Percentiles rank a stretch among this genome's conserved stretches.
phyloP scores from a whole-genome alignment of 2,888 invertebrate genomes.

The Ormia ochracea region DNA sequence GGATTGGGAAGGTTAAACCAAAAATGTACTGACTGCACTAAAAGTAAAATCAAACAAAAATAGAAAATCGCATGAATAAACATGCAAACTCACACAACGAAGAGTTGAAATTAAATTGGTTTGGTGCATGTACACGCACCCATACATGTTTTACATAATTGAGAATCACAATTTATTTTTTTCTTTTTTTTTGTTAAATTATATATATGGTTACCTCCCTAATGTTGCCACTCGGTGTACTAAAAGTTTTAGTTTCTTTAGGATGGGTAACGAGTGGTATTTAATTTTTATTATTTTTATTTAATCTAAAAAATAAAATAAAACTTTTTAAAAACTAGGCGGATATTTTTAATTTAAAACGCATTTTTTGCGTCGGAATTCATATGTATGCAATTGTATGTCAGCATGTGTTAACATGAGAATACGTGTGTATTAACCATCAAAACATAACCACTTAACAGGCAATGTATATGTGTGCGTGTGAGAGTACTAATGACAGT shows the following conservation, averaged over 20 bases:
- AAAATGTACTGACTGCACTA: neutral
- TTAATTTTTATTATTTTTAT: slow-evolving; percentile 15
- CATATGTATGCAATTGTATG: neutral
- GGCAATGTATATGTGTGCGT: neutral
- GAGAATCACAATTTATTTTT: neutral
- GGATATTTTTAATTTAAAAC: slow-evolving; percentile 53
- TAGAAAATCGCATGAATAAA: neutral
- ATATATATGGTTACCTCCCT: neutral
- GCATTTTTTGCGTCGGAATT: slow-evolving; percentile 9
- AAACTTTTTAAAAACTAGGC: slow-evolving; percentile 56
- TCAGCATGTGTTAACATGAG: neutral
- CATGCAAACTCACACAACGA: neutral
- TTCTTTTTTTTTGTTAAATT: neutral
- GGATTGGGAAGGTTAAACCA: neutral
- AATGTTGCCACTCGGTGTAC: neutral
- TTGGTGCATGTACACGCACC: neutral
- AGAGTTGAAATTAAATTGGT: neutral
- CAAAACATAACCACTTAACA: slow-evolving; percentile 26
- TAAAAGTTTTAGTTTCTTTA: neutral
- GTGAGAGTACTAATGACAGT: neutral
- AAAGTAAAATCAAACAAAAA: slow-evolving; percentile 23
- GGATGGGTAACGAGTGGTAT: neutral
- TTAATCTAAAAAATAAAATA: slow-evolving; percentile 59
- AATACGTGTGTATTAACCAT: neutral
- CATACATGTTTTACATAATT: slow-evolving; percentile 24